Conservation (phyloP, 2,113 vertebrate genomes). For the Symphodus melops region DNA sequence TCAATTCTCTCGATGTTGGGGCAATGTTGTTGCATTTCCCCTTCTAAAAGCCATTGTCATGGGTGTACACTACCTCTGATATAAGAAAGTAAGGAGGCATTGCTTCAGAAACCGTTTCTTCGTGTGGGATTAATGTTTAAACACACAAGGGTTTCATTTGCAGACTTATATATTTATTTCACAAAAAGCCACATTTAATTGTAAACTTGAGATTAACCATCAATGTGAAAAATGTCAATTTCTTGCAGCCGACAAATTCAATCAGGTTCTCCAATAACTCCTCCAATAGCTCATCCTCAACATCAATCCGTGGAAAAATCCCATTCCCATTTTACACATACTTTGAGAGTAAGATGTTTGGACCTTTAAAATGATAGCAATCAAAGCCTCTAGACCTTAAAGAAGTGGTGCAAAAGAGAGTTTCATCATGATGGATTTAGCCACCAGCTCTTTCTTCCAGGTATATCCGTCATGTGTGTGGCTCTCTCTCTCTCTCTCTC, state of each 20-base stretch:
- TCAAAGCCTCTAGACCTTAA: conserved; percentile 54
- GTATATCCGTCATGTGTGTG: conserved; percentile 31
- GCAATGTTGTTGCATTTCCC: neutral
- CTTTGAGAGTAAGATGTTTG: conserved; percentile 52
- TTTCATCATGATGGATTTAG: conserved; percentile 67
- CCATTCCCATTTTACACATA: conserved; percentile 32
- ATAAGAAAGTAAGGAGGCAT: too few species aligned
- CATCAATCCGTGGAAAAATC: conserved; percentile 40
- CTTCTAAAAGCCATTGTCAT: neutral
- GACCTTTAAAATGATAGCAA: conserved; percentile 55
- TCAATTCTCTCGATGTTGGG: neutral
- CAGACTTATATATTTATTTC: neutral
- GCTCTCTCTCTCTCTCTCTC: neutral
- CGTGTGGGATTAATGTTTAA: too few species aligned
- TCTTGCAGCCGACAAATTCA: neutral
- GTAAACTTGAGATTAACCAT: neutral
- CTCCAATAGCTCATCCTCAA: conserved; percentile 22
- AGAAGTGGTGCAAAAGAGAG: conserved; percentile 46
- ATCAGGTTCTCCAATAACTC: conserved; percentile 2
- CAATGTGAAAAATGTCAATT: conserved; percentile 6
- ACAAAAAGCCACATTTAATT: neutral
- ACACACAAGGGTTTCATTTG: too few species aligned
- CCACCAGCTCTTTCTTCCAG: conserved; percentile 54
- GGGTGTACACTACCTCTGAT: too few species aligned
- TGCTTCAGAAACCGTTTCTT: too few species aligned